Percentiles rank a stretch among this genome's conserved stretches.
Conservation (phyloP, 2,797 vertebrate genomes). For the Coreius guichenoti region DNA sequence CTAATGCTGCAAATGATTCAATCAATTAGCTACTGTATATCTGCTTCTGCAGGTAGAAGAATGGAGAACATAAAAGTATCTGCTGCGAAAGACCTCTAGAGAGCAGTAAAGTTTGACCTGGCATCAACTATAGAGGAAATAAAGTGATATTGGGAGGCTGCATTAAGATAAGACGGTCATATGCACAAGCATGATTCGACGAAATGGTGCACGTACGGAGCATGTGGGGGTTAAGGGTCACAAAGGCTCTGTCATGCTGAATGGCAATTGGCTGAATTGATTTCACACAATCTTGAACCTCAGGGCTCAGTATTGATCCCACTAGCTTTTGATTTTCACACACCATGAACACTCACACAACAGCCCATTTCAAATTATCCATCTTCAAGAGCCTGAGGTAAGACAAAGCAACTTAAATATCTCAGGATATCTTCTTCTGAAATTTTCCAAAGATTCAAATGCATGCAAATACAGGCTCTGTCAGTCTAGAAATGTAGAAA, state of each 20-base stretch:
- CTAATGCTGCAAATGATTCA: constrained; percentile 72
- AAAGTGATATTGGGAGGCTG: constrained; percentile 1
- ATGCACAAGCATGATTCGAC: constrained; percentile 32
- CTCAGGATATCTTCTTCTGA: neutral
- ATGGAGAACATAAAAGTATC: constrained; percentile 6
- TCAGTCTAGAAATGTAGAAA: constrained; percentile 6
- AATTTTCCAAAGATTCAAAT: constrained; percentile 26
- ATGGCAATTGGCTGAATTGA: constrained; percentile 52
- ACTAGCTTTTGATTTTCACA: constrained; percentile 55
- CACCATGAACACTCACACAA: constrained; percentile 44
- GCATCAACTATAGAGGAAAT: constrained; percentile 29
- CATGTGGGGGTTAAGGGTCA: constrained; percentile 48
- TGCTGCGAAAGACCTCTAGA: constrained; percentile 22
- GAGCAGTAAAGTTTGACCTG: constrained; percentile 44
- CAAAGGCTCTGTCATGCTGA: constrained; percentile 35
- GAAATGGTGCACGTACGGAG: constrained; percentile 5
- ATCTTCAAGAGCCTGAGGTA: constrained; percentile 39
- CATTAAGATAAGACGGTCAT: constrained; percentile 46
- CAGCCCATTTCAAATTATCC: constrained; percentile 50
- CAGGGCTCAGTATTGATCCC: constrained; percentile 51
- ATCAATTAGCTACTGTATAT: constrained; percentile 72
- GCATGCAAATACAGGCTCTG: constrained; percentile 3
- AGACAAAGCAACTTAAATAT: constrained; percentile 36
- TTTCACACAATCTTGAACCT: constrained; percentile 52
- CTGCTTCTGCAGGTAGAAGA: constrained; percentile 59